A percentile compares a stretch with the other conserved stretches of the same genome.
phyloP scores from a whole-genome alignment of 2,113 vertebrate genomes.

The Shinisaurus crocodilurus region DNA sequence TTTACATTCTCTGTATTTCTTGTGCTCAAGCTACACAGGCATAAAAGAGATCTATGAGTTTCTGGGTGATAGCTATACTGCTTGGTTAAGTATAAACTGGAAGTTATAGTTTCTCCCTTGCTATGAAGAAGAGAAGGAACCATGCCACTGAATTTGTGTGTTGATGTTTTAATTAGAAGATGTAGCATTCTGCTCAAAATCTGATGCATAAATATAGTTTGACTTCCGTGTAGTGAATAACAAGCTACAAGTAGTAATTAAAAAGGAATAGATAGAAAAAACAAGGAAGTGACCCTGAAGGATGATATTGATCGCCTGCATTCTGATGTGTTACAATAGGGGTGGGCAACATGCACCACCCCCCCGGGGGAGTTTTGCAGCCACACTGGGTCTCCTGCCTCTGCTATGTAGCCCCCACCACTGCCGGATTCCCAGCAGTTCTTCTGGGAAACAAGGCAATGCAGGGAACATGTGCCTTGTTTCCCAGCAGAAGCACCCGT shows the following conservation, averaged over 20 bases:
- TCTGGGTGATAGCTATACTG: background rate
- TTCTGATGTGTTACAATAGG: too few relatives aligned
- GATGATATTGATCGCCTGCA: background rate
- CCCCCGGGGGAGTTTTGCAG: too few relatives aligned
- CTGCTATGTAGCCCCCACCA: too few relatives aligned
- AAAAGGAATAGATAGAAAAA: background rate
- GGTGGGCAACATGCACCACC: too few relatives aligned
- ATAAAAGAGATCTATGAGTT: background rate
- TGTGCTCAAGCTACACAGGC: background rate
- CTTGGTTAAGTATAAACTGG: background rate
- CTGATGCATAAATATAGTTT: background rate
- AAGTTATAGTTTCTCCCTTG: background rate
- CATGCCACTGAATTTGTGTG: background rate
- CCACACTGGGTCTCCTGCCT: too few relatives aligned
- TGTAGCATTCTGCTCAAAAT: background rate
- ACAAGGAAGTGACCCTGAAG: background rate
- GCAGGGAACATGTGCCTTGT: too few relatives aligned
- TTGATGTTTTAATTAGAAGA: background rate
- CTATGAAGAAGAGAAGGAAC: background rate
- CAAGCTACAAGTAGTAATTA: background rate
- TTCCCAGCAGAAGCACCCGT: too few relatives aligned
- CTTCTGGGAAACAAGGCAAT: too few relatives aligned
- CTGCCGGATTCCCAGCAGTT: too few relatives aligned
- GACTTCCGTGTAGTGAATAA: background rate
- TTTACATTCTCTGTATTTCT: background rate